A percentile compares a stretch with the other conserved stretches of the same genome.
These are phyloP conservation scores for Melanotaenia boesemani DNA, from an alignment of 2,797 vertebrate genomes.

Conservation along the genomic window DNA sequence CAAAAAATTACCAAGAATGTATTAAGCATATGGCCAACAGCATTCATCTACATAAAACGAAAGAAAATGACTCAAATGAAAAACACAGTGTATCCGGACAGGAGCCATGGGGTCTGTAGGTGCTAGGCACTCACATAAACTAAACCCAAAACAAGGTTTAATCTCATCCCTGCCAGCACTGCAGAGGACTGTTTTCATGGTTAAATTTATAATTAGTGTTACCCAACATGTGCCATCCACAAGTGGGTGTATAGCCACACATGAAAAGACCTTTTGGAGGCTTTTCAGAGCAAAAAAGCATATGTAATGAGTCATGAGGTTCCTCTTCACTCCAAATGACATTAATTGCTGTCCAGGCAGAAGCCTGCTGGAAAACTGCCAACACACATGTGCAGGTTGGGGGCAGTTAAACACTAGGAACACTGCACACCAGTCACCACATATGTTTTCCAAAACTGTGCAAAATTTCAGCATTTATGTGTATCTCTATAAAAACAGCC, in stretches of 20 bases:
- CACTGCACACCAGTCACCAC: constrained; percentile 10
- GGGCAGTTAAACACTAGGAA: constrained; percentile 23
- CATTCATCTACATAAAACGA: constrained; percentile 1
- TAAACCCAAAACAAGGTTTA: constrained; percentile 57
- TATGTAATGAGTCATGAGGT: constrained; percentile 75
- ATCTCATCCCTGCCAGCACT: constrained; percentile 62
- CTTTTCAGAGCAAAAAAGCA: constrained; percentile 68
- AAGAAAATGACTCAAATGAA: neutral
- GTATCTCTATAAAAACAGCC: neutral
- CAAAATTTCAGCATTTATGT: constrained; percentile 13
- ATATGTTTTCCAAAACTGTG: constrained; percentile 12
- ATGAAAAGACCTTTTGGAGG: constrained; percentile 58
- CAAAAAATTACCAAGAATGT: constrained; percentile 14
- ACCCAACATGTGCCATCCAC: constrained; percentile 68
- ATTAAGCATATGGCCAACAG: neutral
- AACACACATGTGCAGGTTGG: constrained; percentile 45
- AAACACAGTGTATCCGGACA: constrained; percentile 23
- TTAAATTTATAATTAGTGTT: constrained; percentile 72
- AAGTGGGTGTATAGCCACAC: constrained; percentile 65
- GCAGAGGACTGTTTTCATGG: constrained; percentile 61
- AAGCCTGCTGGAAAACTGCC: constrained; percentile 70
- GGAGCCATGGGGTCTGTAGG: constrained; percentile 23
- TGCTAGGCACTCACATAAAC: constrained; percentile 45
- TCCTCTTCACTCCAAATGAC: constrained; percentile 69
- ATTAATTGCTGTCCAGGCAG: constrained; percentile 75